Base-by-base conservation (phyloP, 2,888 invertebrate genomes). In the Theretra japonica region DNA sequence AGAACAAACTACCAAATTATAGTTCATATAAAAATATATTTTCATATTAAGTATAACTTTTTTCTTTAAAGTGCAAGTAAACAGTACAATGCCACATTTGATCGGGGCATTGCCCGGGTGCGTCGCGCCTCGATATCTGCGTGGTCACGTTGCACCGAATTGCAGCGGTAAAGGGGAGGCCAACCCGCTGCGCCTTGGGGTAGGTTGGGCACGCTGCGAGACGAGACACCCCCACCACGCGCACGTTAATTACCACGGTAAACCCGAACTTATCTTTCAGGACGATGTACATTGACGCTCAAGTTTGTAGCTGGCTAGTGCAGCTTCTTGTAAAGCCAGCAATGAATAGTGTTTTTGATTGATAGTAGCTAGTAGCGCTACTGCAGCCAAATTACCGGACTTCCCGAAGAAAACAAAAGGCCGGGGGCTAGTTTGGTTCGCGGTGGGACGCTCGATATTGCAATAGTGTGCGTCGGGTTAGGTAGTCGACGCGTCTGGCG, bases 371-470 rank as follows among this genome's bases (percentile, higher is more conserved):
- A 82, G 75, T 59, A 77, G 84, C 79, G 80, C 28, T 28, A 71
- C 41, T 86, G 89, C 89, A 88, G 85, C 85, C 86, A 87, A 90
- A 91, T 91, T 90, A 90, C 89, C 80, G 86, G 83, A 85, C 82
- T 89, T 87, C 84, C 85, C 83, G 85, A 87, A 88, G 89, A 88
- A 90, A 89, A 88, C 86, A 88, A 87, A 72, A 88, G 85, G 83
- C 80, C 72, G 70, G 81, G 78, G 83, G 82, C 79, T 81, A 82
- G 83, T 84, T 84, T 83, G 82, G 82, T 79, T 83, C 81, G 80
- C 78, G 80, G 70, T 80, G 78, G 76, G 74, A 74, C 82, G 84
- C 77, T 84, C 82, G 83, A 83, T 85, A 81, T 80, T 76, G 76
- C 77, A 72, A 73, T 74, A 70, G 33, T 71, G 62, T 65, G 62